phyloP scores from a whole-genome alignment of 2,113 vertebrate species.

The Spea bombifrons region DNA sequence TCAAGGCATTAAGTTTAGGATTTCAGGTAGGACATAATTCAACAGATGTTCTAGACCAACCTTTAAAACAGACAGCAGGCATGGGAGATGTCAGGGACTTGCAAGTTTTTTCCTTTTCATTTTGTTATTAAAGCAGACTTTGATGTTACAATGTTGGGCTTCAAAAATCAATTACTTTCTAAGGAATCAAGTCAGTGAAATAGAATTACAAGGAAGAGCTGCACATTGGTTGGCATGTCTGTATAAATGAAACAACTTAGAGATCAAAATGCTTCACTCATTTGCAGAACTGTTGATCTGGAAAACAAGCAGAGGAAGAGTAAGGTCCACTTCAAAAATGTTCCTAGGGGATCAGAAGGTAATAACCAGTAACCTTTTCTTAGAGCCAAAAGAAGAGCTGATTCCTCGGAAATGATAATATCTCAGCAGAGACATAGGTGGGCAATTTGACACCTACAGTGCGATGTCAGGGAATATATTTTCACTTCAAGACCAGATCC shows the following conservation, averaged over 20 bases:
- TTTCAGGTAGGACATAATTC: too few relatives aligned
- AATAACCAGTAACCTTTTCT: conserved; percentile 19
- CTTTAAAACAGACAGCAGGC: too few relatives aligned
- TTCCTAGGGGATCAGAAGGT: conserved; percentile 16
- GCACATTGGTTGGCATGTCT: conserved; percentile 34
- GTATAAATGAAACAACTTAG: conserved; percentile 36
- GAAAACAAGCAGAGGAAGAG: conserved; percentile 33
- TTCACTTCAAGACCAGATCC: too few relatives aligned
- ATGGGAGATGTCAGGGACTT: too few relatives aligned
- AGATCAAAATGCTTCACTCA: conserved; percentile 42
- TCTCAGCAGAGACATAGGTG: too few relatives aligned
- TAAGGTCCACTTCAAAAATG: conserved; percentile 15
- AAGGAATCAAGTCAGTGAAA: conserved; percentile 31
- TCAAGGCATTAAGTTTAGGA: too few relatives aligned
- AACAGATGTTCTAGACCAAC: too few relatives aligned
- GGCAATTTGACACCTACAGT: too few relatives aligned
- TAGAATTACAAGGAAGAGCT: conserved; percentile 35
- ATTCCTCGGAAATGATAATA: too few relatives aligned
- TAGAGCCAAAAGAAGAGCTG: not conserved
- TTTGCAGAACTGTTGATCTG: conserved; percentile 43
- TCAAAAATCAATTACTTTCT: conserved; percentile 40
- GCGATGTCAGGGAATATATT: too few relatives aligned
- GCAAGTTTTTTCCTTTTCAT: too few relatives aligned
- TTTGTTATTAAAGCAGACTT: conserved; percentile 16
- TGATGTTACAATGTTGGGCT: conserved; percentile 35